Percentiles rank a stretch among this genome's conserved stretches.
Conservation (phyloP, 2,888 invertebrate genomes). For the Laothoe populi region DNA sequence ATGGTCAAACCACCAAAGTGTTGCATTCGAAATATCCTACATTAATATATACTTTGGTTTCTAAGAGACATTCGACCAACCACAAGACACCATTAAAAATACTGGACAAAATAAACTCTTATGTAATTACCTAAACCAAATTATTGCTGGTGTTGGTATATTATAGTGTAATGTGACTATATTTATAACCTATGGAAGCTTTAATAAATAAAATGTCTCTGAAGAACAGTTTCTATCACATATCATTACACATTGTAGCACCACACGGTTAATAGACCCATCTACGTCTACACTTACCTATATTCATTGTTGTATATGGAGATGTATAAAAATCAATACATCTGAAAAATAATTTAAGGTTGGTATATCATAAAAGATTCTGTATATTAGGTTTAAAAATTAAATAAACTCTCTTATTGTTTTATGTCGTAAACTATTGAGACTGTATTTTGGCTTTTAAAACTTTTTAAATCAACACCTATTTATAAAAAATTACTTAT, state of each 20-base stretch:
- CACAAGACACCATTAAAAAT: slow-evolving; percentile 53
- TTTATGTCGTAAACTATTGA: slow-evolving; percentile 78
- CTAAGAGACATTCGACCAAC: slow-evolving; percentile 65
- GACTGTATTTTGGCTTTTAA: slow-evolving; percentile 78
- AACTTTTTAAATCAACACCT: slow-evolving; percentile 72
- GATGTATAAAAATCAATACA: slow-evolving; percentile 83
- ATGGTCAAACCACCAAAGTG: slow-evolving; percentile 54
- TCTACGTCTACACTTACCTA: slow-evolving; percentile 80
- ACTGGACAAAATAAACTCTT: slow-evolving; percentile 67
- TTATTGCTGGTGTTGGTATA: slow-evolving; percentile 74
- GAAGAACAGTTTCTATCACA: slow-evolving; percentile 84
- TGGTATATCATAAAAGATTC: slow-evolving; percentile 79
- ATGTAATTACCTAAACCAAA: slow-evolving; percentile 68
- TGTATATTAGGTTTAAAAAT: slow-evolving; percentile 82
- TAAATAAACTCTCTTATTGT: slow-evolving; percentile 83
- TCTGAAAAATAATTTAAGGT: slow-evolving; percentile 83
- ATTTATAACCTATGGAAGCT: slow-evolving; percentile 78
- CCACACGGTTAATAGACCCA: slow-evolving; percentile 84
- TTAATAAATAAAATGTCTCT: slow-evolving; percentile 84
- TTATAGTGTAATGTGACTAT: slow-evolving; percentile 66
- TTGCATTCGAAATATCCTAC: slow-evolving; percentile 53
- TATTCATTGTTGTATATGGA: slow-evolving; percentile 82
- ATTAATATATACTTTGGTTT: slow-evolving; percentile 66
- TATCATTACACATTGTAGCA: slow-evolving; percentile 83
- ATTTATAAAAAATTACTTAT: slow-evolving; percentile 67